phyloP scores from a whole-genome alignment of 2,113 vertebrate genomes.

The Apeltes quadracus region DNA sequence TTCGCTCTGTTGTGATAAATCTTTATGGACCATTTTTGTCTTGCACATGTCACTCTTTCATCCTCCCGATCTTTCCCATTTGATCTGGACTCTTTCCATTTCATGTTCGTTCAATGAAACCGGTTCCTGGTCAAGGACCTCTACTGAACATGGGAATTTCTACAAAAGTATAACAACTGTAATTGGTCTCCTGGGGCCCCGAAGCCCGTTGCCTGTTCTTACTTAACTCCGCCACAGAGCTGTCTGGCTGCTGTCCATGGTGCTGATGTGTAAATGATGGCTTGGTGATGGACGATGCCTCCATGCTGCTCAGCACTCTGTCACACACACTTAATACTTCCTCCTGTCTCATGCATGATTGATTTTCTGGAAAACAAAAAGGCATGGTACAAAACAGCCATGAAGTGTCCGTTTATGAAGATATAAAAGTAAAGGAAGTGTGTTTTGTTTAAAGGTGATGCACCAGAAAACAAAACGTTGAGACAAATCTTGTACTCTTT shows the following conservation, averaged over 20 bases:
- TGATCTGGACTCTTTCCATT: slow-evolving; percentile 26
- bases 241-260: slow-evolving; percentile 66
- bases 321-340: slow-evolving; percentile 11
- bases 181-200: slow-evolving; percentile 69
- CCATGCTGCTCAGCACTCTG: slow-evolving; percentile 34
- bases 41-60: slow-evolving; percentile 39
- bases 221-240: slow-evolving; percentile 60
- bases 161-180: slow-evolving; percentile 59
- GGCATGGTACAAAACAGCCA: background rate
- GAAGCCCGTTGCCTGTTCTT: slow-evolving; percentile 51
- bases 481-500: background rate
- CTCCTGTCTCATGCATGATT: background rate
- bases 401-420: slow-evolving; percentile 5
- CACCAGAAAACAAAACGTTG: background rate
- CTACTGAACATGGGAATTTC: slow-evolving; percentile 45
- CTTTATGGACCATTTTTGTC: background rate
- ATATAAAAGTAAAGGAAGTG: background rate
- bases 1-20: slow-evolving; percentile 18
- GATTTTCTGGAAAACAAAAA: slow-evolving; percentile 20
- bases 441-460: background rate
- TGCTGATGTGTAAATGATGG: slow-evolving; percentile 64
- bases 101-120: slow-evolving; percentile 24
- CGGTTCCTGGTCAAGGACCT: slow-evolving; percentile 33
- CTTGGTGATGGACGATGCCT: slow-evolving; percentile 41
- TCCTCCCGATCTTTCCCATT: slow-evolving; percentile 1